phyloP scores from a whole-genome alignment of 2,797 vertebrate species.

The Rhinoraja longicauda region DNA sequence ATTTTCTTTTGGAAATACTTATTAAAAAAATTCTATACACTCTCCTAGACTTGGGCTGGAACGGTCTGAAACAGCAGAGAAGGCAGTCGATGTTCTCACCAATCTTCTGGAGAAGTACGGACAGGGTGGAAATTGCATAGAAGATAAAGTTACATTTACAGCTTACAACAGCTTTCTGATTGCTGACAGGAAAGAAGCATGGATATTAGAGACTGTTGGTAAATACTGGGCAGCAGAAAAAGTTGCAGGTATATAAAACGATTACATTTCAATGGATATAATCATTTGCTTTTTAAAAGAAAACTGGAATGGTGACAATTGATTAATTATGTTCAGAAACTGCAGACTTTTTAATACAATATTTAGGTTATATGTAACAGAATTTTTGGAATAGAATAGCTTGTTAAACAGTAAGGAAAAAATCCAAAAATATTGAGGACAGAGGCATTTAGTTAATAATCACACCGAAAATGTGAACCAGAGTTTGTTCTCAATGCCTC shows the following conservation, averaged over 20 bases:
- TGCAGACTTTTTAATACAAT: neutral
- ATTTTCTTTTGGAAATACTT: constrained; percentile 39
- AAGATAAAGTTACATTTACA: constrained; percentile 72
- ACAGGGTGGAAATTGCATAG: constrained; percentile 88
- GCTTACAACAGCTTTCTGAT: constrained; percentile 97
- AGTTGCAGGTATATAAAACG: constrained; percentile 69
- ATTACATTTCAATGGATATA: neutral
- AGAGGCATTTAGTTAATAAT: neutral
- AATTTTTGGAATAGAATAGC: neutral
- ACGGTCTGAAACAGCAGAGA: constrained; percentile 82
- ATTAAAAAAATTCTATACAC: constrained; percentile 41
- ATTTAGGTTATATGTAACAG: neutral
- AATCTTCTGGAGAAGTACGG: constrained; percentile 80
- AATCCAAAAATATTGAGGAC: neutral
- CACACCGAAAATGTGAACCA: neutral
- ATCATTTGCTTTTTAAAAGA: neutral
- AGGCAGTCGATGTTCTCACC: constrained; percentile 74
- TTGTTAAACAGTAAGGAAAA: neutral
- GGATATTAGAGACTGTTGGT: constrained; percentile 89
- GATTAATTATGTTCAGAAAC: neutral
- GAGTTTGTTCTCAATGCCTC: too few relatives aligned
- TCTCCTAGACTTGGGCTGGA: constrained; percentile 82
- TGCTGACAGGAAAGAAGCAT: constrained; percentile 82
- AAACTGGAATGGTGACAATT: neutral
- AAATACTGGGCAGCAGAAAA: constrained; percentile 91